Percentiles rank a stretch among this genome's conserved stretches.
These are phyloP conservation scores for Tetramorium bicarinatum DNA, from an alignment of 2,888 invertebrate species.

Conservation along the genomic window DNA sequence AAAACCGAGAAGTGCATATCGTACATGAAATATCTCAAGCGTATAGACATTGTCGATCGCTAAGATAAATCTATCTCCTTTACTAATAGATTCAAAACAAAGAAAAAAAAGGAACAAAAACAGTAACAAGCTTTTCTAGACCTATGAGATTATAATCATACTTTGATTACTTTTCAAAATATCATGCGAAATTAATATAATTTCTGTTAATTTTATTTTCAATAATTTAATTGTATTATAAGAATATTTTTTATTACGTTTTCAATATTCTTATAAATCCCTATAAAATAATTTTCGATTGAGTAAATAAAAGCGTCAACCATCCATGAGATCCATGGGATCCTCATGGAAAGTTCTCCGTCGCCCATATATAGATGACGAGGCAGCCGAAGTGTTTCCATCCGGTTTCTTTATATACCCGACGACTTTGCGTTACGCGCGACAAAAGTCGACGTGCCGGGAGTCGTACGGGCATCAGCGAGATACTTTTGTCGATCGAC, in stretches of 20 bases:
- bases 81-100: background rate
- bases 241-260: background rate
- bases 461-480: conserved; percentile 64
- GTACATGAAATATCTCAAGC: background rate
- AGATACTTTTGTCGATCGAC: conserved; percentile 85
- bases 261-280: background rate
- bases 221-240: background rate
- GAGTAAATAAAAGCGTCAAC: background rate
- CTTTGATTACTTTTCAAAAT: background rate
- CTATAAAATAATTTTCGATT: background rate
- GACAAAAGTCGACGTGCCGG: background rate
- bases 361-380: background rate
- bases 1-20: background rate
- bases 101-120: background rate
- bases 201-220: background rate
- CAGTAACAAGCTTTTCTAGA: background rate
- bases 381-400: background rate
- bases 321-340: background rate
- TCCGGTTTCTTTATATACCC: conserved; percentile 6
- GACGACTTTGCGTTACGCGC: background rate
- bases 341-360: background rate
- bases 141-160: background rate
- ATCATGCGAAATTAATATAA: background rate
- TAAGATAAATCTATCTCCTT: background rate
- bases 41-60: background rate